Evolutionary conservation across 2,113 vertebrate species (phyloP).

Genomic region (Bagarius yarrelli): DNA sequence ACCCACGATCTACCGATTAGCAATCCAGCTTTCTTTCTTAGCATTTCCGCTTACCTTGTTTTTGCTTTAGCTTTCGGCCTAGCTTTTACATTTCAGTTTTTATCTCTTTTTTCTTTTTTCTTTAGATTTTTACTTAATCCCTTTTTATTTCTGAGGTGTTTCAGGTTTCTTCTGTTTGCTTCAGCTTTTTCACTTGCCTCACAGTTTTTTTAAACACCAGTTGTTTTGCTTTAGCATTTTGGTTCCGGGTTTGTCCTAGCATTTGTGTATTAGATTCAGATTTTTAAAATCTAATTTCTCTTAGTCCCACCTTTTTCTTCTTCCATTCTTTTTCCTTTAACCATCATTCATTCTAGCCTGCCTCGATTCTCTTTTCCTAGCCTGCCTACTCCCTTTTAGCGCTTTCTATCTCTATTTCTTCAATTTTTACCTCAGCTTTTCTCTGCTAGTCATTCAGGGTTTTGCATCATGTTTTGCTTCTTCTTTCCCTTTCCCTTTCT

Average conservation of each 20-base stretch:
- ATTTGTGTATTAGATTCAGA: neutral
- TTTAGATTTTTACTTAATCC: neutral
- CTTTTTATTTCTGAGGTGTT: neutral
- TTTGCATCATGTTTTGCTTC: too few relatives aligned
- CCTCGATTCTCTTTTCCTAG: too few relatives aligned
- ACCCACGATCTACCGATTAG: too few relatives aligned
- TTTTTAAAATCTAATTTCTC: too few relatives aligned
- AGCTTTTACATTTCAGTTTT: neutral
- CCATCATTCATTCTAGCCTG: too few relatives aligned
- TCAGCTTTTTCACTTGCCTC: neutral
- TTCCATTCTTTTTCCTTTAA: neutral
- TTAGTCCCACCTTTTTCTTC: neutral
- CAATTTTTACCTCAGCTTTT: neutral
- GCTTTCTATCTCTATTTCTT: slow-evolving; percentile 6
- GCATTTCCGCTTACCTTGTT: neutral
- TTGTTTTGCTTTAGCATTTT: neutral
- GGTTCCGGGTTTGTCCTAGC: neutral
- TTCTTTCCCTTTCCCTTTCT: too few relatives aligned
- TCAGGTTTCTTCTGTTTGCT: neutral
- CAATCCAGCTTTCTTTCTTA: neutral
- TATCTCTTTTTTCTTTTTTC: neutral
- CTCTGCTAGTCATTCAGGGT: too few relatives aligned
- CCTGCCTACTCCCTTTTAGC: too few relatives aligned
- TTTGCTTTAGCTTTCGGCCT: neutral
- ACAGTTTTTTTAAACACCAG: neutral